Base-by-base conservation (phyloP, 2,797 vertebrate species). In the Mormyrus hasselquistii region DNA sequence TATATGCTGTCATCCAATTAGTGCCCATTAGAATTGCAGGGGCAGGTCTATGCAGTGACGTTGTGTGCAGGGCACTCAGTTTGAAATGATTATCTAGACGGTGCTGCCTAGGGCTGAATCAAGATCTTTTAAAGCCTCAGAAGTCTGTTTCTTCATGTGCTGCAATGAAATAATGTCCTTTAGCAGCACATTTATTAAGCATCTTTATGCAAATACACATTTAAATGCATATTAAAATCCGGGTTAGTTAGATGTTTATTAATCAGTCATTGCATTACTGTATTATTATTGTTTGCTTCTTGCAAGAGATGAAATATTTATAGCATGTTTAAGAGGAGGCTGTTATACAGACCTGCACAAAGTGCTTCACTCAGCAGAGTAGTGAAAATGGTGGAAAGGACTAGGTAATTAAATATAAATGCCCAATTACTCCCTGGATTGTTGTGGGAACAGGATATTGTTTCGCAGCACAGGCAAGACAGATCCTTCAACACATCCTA, bases 231-330 rank as follows among this genome's bases (percentile, higher is more conserved):
- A 93, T 94, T 95, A 94, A 94, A 94, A 95, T 94, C 93, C 93
- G 92, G 93, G 94, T 95, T 95, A 95, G 94, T 95, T 95, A 95
- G 95, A 93, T 95, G 94, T 96, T 95, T 95, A 95, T 95, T 95
- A 95, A 96, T 95, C 95, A 95, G 94, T 94, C 94, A 83, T 95
- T 93, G 93, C 93, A 95, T 95, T 94, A 95, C 95, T 95, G 94
- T 96, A 95, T 95, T 93, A 95, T 95, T 95, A 94, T 95, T 95
- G 94, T 95, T 95, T 94, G 93, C 94, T 94, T 94, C 94, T 94
- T 94, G 95, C 62, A 95, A 94, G 91, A 91, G 92, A 93, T 96
- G 91, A 95, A 95, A 94, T 94, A 96, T 95, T 95, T 94, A 95
- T 95, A 94, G 93, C 92, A 90, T 91, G 93, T 92, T 95, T 95